phyloP scores from a whole-genome alignment of 2,797 vertebrate genomes.

The Sebastes minor region DNA sequence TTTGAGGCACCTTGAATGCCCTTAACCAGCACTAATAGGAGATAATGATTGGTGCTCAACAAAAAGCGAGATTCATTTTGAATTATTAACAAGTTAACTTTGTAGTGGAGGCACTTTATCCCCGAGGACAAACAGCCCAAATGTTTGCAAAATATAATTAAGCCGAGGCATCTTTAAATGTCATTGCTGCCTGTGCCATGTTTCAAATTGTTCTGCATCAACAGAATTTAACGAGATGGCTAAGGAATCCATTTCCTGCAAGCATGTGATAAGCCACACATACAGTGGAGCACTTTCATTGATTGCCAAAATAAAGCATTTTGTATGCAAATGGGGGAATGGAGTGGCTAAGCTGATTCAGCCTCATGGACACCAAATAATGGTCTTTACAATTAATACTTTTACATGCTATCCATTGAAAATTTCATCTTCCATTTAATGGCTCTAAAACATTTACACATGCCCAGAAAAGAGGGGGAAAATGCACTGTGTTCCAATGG shows the following conservation, averaged over 20 bases:
- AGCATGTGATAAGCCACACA: conserved; percentile 98
- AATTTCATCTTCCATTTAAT: conserved; percentile 87
- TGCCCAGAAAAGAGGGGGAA: conserved; percentile 72
- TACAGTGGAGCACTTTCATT: conserved; percentile 99
- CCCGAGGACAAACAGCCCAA: conserved; percentile 97
- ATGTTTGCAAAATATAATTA: conserved; percentile 99
- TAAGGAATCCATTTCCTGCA: conserved; percentile 98
- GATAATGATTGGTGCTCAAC: conserved; percentile 85
- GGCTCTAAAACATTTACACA: conserved; percentile 86
- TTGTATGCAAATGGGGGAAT: conserved; percentile 99
- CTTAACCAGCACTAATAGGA: conserved; percentile 85
- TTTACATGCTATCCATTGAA: conserved; percentile 87
- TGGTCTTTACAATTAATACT: conserved; percentile 90
- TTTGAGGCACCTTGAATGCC: conserved; percentile 81
- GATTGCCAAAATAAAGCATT: conserved; percentile 99
- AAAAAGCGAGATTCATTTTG: conserved; percentile 83
- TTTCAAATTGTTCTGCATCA: conserved; percentile 99
- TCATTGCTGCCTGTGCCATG: conserved; percentile 99
- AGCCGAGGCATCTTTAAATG: conserved; percentile 99
- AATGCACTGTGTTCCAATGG: conserved; percentile 80
- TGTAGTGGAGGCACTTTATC: conserved; percentile 99
- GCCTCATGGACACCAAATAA: conserved; percentile 91
- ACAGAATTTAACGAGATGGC: conserved; percentile 99
- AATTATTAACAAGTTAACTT: conserved; percentile 98
- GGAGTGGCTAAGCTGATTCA: conserved; percentile 98